A percentile compares a stretch with the other conserved stretches of the same genome.
phyloP scores from a whole-genome alignment of 2,797 vertebrate genomes.

The Cyprinodon diabolis region DNA sequence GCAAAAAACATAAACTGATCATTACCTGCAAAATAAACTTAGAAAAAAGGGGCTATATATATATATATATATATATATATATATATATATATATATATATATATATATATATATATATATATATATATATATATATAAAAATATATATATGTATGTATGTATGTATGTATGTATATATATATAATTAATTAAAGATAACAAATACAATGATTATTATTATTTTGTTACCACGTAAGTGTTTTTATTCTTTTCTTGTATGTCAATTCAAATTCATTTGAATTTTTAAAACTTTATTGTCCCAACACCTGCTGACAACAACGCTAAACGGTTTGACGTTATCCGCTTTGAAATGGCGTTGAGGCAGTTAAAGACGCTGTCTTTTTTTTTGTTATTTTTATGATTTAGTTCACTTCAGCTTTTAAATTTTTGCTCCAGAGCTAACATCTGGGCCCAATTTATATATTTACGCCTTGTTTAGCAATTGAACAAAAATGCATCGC shows the following conservation, averaged over 20 bases:
- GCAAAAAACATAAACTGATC: too few species aligned
- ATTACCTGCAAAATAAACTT: too few species aligned
- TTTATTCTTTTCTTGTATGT: neutral
- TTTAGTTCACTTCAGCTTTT: constrained; percentile 37
- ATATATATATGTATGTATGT: too few species aligned
- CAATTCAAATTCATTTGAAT: constrained; percentile 40
- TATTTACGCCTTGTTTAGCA: constrained; percentile 31
- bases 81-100: too few species aligned
- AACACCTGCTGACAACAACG: constrained; percentile 65
- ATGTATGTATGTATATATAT: too few species aligned
- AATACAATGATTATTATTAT: too few species aligned
- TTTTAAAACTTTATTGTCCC: constrained; percentile 81
- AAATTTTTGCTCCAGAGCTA: constrained; percentile 29
- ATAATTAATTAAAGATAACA: too few species aligned
- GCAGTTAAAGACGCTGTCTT: constrained; percentile 67
- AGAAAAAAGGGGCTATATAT: too few species aligned
- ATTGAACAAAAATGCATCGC: constrained; percentile 63
- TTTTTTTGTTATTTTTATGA: constrained; percentile 52
- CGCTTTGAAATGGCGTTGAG: constrained; percentile 83
- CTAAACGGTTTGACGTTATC: constrained; percentile 72
- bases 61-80: too few species aligned
- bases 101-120: too few species aligned
- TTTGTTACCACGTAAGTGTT: neutral
- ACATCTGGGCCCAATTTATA: constrained; percentile 17
- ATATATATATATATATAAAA: too few species aligned